Base-by-base conservation (phyloP, 2,888 invertebrate genomes). In the Drosophila nr. perissopoda region DNA sequence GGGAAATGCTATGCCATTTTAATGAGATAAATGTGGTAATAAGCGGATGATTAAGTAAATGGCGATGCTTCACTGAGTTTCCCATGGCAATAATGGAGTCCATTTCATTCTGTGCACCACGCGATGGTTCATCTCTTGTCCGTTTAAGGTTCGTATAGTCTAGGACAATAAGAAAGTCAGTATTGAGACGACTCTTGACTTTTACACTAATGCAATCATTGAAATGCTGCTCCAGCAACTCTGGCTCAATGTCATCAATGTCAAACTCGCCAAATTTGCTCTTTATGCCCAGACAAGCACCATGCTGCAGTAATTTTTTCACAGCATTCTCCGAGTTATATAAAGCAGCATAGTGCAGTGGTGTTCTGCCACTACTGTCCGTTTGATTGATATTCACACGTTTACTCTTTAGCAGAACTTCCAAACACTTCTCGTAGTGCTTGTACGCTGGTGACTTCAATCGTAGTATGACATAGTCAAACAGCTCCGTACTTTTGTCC, bases 1-100 rank as follows among this genome's bases (percentile, higher is more conserved):
- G 3, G 0, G 38, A 40, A 11, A 60, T 31, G 75, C 95, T 94
- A 90, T 95, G 95, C 97, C 97, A 97, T 92, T 97, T 97, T 66
- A 97, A 93, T 82, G 95, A 95, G 4, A 97, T 92, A 84, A 97
- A 97, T 78, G 96, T 96, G 2, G 96, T 95, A 40, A 97, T 95
- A 0, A 97, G 94, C 2, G 97, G 97, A 93, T 97, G 97, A 80
- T 95, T 95, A 10, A 97, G 92, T 31, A 97, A 93, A 69, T 95
- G 95, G 52, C 95, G 94, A 57, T 96, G 93, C 69, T 95, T 95
- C 69, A 94, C 94, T 53, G 95, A 95, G 79, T 94, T 93, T 54
- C 96, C 95, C 93, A 97, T 96, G 81, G 95, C 96, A 13, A 42
- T 42, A 57, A 78, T 62, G 1, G 45, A 34, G 2, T 54, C 38